Conservation (phyloP, 2,797 vertebrate genomes). For the Vipera ursinii region DNA sequence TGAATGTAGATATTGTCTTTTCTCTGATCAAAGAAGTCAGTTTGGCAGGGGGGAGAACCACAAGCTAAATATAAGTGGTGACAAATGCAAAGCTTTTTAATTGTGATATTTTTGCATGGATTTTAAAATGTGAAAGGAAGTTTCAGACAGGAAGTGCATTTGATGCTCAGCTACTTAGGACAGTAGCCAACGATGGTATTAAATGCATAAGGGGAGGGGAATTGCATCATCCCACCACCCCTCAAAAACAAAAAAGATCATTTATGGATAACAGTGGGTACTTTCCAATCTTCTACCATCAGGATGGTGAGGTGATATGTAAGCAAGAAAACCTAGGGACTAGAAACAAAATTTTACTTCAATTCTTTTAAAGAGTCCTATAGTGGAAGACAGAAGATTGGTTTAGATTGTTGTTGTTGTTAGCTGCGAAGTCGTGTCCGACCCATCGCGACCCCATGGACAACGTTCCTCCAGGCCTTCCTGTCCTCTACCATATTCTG, state of each 20-base stretch:
- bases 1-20: not conserved
- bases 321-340: not conserved
- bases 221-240: not conserved
- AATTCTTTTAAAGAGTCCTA: not conserved
- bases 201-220: not conserved
- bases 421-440: too few relatives aligned
- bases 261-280: not conserved
- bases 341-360: not conserved
- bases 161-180: not conserved
- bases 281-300: not conserved
- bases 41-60: not conserved
- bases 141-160: not conserved
- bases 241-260: not conserved
- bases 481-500: too few relatives aligned
- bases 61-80: not conserved
- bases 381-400: not conserved
- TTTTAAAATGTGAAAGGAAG: not conserved
- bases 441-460: too few relatives aligned
- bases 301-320: not conserved
- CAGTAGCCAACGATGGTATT: not conserved
- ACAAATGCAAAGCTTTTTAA: not conserved
- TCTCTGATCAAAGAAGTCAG: not conserved
- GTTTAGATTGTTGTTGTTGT: not conserved
- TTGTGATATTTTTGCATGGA: not conserved
- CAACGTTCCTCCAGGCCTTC: too few relatives aligned